Conservation (phyloP, 2,888 invertebrate species). For the Petrolisthes manimaculis region DNA sequence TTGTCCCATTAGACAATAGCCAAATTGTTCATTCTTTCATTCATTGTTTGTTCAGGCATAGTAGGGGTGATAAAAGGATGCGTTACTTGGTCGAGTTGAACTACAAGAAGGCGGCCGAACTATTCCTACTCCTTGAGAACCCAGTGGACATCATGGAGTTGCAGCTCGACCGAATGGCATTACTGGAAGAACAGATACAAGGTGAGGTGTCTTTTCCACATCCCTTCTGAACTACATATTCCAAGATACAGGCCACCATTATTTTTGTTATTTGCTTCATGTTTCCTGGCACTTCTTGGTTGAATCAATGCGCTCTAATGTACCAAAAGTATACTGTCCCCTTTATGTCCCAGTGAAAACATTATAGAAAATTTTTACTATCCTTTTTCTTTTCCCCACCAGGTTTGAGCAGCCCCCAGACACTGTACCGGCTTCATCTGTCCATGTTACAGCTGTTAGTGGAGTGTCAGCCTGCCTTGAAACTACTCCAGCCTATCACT, state of each 20-base stretch:
- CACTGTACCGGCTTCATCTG: conserved; percentile 28
- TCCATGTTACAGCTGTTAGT: conserved; percentile 42
- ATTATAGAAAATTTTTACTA: not conserved
- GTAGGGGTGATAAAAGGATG: conserved; percentile 48
- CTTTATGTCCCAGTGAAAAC: not conserved
- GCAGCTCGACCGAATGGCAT: conserved; percentile 46
- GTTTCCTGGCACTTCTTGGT: no score
- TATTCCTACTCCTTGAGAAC: conserved; percentile 54
- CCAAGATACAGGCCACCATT: no score
- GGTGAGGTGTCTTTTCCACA: not conserved
- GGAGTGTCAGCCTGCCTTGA: conserved; percentile 40
- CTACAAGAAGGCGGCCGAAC: conserved; percentile 50
- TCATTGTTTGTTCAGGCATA: conserved; percentile 21
- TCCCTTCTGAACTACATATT: no score
- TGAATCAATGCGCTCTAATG: no score
- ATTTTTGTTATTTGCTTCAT: no score
- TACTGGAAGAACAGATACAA: conserved; percentile 2
- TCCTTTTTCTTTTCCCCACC: not conserved
- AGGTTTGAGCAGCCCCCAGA: conserved; percentile 39
- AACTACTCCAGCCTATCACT: conserved; percentile 19
- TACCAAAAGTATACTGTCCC: not conserved
- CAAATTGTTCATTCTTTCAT: not conserved
- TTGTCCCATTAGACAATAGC: not conserved
- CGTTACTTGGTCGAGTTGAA: conserved; percentile 47
- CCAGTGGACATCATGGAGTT: conserved; percentile 53